These are phyloP conservation scores for Thalassophryne amazonica DNA, from an alignment of 2,797 vertebrate species.

Conservation along the genomic window DNA sequence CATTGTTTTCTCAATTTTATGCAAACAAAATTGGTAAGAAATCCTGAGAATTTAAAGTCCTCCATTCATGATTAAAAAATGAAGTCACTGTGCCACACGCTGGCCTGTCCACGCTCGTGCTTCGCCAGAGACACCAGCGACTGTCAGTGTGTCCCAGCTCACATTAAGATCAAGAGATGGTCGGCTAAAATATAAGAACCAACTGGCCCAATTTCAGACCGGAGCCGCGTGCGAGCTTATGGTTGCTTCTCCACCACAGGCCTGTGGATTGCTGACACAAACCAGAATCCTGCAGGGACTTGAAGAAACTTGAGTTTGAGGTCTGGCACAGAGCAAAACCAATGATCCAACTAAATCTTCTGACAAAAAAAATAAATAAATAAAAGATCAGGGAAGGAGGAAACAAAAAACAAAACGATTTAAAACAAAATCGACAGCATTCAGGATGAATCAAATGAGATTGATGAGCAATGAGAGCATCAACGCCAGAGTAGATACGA, in stretches of 20 bases:
- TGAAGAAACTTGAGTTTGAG: background rate
- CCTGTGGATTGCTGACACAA: no score
- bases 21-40: no score
- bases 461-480: background rate
- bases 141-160: constrained; percentile 8
- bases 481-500: constrained; percentile 4
- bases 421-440: no score
- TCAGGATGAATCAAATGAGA: background rate
- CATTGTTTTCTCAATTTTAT: no score
- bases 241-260: constrained; percentile 3
- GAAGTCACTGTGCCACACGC: background rate
- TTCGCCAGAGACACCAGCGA: constrained; percentile 3
- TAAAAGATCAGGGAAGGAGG: background rate
- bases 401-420: no score
- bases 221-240: background rate
- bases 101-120: background rate
- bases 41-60: background rate
- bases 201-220: constrained; percentile 24
- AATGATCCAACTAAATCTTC: background rate
- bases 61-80: constrained; percentile 7
- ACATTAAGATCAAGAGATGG: constrained; percentile 48
- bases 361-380: no score
- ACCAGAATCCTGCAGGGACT: background rate
- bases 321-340: background rate
- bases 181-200: constrained; percentile 7